Percentiles rank a stretch among this genome's conserved stretches.
Conservation (phyloP, 2,888 invertebrate genomes). For the Crepidodera aurea region DNA sequence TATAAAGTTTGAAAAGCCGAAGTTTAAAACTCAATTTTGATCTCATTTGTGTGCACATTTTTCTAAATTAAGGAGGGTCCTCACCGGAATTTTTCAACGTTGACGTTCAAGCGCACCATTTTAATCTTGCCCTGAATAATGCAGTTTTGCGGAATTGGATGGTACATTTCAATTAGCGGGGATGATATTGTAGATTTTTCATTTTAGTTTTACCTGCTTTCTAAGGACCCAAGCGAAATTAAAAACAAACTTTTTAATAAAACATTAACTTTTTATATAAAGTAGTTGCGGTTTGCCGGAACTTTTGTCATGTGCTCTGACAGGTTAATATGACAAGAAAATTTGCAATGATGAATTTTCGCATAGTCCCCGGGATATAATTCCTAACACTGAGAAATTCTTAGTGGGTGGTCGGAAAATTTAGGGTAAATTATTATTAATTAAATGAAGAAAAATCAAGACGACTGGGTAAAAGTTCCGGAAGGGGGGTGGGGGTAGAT, state of each 20-base stretch:
- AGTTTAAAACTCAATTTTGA: conserved; percentile 23
- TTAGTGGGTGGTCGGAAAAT: too few species aligned
- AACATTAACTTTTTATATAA: conserved; percentile 7
- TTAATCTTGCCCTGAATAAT: conserved; percentile 26
- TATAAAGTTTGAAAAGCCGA: neutral
- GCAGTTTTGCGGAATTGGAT: conserved; percentile 11
- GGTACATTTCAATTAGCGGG: conserved; percentile 20
- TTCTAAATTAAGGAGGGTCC: conserved; percentile 6
- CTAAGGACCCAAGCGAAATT: conserved; percentile 1
- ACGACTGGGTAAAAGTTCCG: too few species aligned
- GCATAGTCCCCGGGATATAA: too few species aligned
- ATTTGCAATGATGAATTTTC: too few species aligned
- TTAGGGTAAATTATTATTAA: too few species aligned
- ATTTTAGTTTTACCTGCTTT: conserved; percentile 9
- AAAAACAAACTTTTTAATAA: conserved; percentile 21
- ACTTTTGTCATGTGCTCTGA: too few species aligned
- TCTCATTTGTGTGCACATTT: conserved; percentile 17
- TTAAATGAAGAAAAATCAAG: too few species aligned
- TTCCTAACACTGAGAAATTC: too few species aligned
- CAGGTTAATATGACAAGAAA: too few species aligned
- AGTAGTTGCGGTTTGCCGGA: too few species aligned
- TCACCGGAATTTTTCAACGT: conserved; percentile 10
- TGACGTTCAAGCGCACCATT: conserved; percentile 8
- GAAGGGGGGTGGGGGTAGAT: too few species aligned
- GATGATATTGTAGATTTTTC: conserved; percentile 22